Evolutionary conservation across 2,797 vertebrate genomes (phyloP).

Genomic region (Chelonia mydas): DNA sequence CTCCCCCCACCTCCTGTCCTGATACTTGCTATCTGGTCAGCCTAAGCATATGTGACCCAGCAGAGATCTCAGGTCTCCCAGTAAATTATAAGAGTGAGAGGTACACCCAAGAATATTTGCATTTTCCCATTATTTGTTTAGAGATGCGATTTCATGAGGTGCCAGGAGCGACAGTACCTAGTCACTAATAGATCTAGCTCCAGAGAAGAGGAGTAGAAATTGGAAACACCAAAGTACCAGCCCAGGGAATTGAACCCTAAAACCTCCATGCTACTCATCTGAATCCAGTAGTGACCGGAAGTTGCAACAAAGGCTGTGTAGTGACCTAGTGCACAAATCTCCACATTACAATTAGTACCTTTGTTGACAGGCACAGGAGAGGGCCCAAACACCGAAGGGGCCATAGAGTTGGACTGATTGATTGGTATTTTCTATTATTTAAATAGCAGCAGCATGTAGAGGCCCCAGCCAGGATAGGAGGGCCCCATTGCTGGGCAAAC

Average conservation of each 20-base stretch:
- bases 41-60: not conserved
- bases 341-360: not conserved
- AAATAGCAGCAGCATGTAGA: not conserved
- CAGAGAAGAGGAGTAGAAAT: not conserved
- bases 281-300: not conserved
- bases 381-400: not conserved
- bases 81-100: not conserved
- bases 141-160: rapidly evolving
- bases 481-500: not conserved
- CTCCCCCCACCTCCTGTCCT: too few relatives aligned
- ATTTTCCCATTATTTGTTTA: not conserved
- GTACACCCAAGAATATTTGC: not conserved
- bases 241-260: not conserved
- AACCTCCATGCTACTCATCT: not conserved
- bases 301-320: too few relatives aligned
- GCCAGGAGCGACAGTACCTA: not conserved
- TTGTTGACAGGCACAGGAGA: not conserved
- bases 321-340: not conserved
- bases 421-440: too few relatives aligned
- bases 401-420: not conserved
- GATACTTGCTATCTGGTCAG: too few relatives aligned
- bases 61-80: not conserved
- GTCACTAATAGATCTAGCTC: not conserved
- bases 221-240: not conserved
- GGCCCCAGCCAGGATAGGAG: not conserved